Evolutionary conservation across 2,888 invertebrate genomes (phyloP).

Genomic region (Eupithecia subfuscata): DNA sequence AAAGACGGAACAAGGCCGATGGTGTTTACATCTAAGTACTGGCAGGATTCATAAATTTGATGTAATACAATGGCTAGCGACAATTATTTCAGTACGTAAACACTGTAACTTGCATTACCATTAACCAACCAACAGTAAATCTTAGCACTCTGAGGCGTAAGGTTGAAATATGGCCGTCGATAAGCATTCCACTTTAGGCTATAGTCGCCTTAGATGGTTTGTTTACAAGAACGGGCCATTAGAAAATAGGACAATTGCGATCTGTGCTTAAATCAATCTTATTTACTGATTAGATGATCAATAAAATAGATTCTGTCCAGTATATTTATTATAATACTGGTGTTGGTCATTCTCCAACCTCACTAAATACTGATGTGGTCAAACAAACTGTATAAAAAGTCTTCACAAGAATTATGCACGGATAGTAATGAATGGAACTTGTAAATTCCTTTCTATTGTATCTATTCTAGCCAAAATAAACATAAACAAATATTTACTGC

Average conservation of each 20-base stretch:
- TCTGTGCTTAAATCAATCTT: conserved; percentile 14
- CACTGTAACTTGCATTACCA: conserved; percentile 19
- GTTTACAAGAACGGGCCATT: conserved; percentile 19
- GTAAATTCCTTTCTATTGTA: not conserved
- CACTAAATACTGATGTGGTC: not conserved
- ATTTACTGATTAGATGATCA: not conserved
- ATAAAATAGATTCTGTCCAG: not conserved
- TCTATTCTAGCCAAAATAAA: conserved; percentile 11
- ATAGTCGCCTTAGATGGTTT: conserved; percentile 16
- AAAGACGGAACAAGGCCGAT: no score
- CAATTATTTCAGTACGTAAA: not conserved
- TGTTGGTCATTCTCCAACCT: not conserved
- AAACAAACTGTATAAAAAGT: not conserved
- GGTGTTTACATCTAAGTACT: no score
- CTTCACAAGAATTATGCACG: not conserved
- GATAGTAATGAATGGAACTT: not conserved
- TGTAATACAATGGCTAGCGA: not conserved
- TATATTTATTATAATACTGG: not conserved
- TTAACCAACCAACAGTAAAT: conserved; percentile 28
- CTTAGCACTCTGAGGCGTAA: conserved; percentile 23
- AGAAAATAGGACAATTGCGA: conserved; percentile 10
- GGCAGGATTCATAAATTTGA: not conserved
- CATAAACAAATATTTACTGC: conserved; percentile 15
- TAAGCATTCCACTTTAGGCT: conserved; percentile 20
- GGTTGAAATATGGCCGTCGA: conserved; percentile 29